These are phyloP conservation scores for Ichneumoninae sp. DNA, from an alignment of 2,888 invertebrate species.

Conservation along the genomic window DNA sequence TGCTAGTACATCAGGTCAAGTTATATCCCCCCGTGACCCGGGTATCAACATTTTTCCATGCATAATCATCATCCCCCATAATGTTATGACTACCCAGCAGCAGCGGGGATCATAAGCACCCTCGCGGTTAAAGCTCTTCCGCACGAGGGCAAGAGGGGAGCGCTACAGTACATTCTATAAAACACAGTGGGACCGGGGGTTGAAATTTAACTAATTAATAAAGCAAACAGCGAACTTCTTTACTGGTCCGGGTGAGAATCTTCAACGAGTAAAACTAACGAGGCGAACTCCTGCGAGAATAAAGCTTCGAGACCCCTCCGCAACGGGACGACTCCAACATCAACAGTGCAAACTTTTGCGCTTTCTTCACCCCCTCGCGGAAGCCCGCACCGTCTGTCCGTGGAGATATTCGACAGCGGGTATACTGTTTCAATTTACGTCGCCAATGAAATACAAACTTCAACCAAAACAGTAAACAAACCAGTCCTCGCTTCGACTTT, in stretches of 20 bases:
- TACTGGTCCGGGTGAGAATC: constrained; percentile 30
- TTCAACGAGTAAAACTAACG: constrained; percentile 14
- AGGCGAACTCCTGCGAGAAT: constrained; percentile 11
- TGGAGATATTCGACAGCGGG: background rate
- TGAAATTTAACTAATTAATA: constrained; percentile 45
- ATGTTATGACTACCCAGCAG: background rate
- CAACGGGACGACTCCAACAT: constrained; percentile 12
- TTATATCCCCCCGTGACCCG: background rate
- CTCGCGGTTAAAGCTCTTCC: background rate
- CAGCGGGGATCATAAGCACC: background rate
- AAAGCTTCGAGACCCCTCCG: constrained; percentile 13
- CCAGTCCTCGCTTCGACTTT: background rate
- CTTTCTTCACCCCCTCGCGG: background rate
- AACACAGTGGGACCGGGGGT: constrained; percentile 8
- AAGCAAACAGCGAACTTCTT: constrained; percentile 31
- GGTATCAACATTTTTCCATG: constrained; percentile 14
- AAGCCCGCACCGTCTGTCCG: background rate
- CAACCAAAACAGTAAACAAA: background rate
- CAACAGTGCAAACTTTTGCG: background rate
- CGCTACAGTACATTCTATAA: background rate
- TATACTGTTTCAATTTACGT: background rate
- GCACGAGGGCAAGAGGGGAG: background rate
- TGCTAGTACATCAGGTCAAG: background rate
- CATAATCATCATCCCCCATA: background rate
- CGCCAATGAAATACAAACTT: background rate